Evolutionary conservation across 2,113 vertebrate species (phyloP).

Genomic region (Xenopus borealis): DNA sequence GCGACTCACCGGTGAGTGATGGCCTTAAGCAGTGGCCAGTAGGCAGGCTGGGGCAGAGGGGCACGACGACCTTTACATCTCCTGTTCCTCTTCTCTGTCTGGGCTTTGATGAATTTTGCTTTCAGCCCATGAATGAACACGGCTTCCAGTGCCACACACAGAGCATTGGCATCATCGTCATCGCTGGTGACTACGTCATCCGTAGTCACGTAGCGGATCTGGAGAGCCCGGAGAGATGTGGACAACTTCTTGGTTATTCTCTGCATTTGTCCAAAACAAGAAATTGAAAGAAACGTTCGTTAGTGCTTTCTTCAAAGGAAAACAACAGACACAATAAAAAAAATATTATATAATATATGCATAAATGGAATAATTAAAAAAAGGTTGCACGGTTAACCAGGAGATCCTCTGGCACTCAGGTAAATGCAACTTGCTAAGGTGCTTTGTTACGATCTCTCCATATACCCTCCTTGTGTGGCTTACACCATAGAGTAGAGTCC

Average conservation of each 20-base stretch:
- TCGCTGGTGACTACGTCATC: conserved; percentile 85
- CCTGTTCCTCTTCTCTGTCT: conserved; percentile 60
- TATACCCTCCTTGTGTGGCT: too few relatives aligned
- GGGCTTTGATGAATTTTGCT: conserved; percentile 75
- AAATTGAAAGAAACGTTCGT: too few relatives aligned
- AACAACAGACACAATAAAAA: too few relatives aligned
- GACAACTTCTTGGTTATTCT: conserved; percentile 87
- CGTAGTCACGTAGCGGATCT: conserved; percentile 83
- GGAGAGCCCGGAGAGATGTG: conserved; percentile 81
- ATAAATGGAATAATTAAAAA: too few relatives aligned
- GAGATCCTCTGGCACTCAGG: too few relatives aligned
- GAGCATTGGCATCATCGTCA: conserved; percentile 80
- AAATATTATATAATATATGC: too few relatives aligned
- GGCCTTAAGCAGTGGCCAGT: conserved; percentile 88
- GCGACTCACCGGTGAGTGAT: conserved; percentile 84
- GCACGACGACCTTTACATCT: conserved; percentile 67
- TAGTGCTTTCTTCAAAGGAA: too few relatives aligned
- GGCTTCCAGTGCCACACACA: conserved; percentile 89
- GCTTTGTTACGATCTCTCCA: too few relatives aligned
- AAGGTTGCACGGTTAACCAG: too few relatives aligned
- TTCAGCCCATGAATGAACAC: conserved; percentile 88
- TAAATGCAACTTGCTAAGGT: too few relatives aligned
- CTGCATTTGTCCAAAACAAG: conserved; percentile 38
- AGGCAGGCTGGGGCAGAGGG: conserved; percentile 83
- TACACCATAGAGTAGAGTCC: too few relatives aligned